phyloP scores from a whole-genome alignment of 1,140 invertebrate species.

The Dreissena rostriformis region DNA sequence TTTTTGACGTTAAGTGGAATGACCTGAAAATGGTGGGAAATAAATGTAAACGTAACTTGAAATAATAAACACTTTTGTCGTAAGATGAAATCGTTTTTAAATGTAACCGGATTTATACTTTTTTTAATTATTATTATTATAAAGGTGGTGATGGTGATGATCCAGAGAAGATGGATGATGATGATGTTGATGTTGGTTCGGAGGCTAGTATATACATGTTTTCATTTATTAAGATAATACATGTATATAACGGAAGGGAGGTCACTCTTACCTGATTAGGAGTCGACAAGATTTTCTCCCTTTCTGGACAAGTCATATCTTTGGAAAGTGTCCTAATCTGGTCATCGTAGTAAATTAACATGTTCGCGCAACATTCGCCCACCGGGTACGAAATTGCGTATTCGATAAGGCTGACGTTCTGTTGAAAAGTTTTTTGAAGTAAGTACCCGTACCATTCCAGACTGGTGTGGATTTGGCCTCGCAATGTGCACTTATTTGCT shows the following conservation, averaged over 20 bases:
- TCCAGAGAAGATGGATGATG: no score
- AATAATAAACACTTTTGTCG: no score
- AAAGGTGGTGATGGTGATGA: no score
- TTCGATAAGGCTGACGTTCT: conserved; percentile 72
- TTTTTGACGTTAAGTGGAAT: conserved; percentile 71
- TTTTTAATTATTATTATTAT: no score
- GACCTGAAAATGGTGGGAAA: conserved; percentile 57
- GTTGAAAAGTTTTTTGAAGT: conserved; percentile 74
- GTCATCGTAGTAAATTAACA: conserved; percentile 78
- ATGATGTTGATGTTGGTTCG: no score
- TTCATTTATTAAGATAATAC: no score
- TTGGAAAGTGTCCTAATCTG: conserved; percentile 70
- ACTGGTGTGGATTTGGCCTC: conserved; percentile 63
- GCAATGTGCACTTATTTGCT: conserved; percentile 60
- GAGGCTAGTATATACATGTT: no score
- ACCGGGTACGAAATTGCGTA: conserved; percentile 76
- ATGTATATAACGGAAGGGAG: no score
- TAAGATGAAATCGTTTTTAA: no score
- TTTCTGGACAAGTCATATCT: conserved; percentile 74
- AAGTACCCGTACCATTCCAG: conserved; percentile 76
- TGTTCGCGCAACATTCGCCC: conserved; percentile 72
- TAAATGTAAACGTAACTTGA: no score
- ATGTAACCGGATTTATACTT: no score
- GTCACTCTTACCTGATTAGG: conserved; percentile 61
- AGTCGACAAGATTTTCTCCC: conserved; percentile 66